Evolutionary conservation across 1,140 invertebrate species (phyloP), one percentile per base, ranked within the genome.

Genomic region (Sarcophaga bullata): DNA sequence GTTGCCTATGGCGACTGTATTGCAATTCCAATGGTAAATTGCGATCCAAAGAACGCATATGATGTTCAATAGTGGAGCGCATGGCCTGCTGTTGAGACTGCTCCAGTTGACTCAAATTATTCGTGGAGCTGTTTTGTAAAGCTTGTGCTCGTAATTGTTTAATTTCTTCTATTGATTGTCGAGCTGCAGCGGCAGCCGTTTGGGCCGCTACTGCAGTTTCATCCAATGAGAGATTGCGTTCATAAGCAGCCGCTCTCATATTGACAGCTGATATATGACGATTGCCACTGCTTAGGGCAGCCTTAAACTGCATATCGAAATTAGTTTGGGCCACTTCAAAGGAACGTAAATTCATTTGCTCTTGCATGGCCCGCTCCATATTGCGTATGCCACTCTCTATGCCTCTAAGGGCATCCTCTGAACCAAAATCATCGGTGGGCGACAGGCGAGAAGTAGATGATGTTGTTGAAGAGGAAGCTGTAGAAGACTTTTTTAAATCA

Each of bases 301-400:
- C 87, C 84, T 89, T 89, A 46, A 89, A 89, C 52, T 86, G 87
- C 25, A 89, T 49, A 85, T 89, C 88, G 19, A 90, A 90, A 82
- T 89, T 90, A 46, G 86, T 88, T 84, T 90, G 87, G 5, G 82
- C 83, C 0, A 86, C 87, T 84, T 90, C 89, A 81, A 90, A 76
- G 11, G 85, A 89, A 15, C 89, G 81, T 37, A 90, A 73, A 73
- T 89, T 90, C 89, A 90, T 90, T 81, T 90, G 89, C 81, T 90
- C 89, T 82, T 90, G 89, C 89, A 90, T 90, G 76, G 89, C 89
- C 8, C 89, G 85, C 73, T 90, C 89, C 89, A 90, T 90, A 75
- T 90, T 90, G 6, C 88, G 85, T 13, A 90, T 80, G 1, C 89
- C 89, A 73, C 89, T 90, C 76, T 90, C 89, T 13, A 90, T 90